A percentile compares a stretch with the other conserved stretches of the same genome.
Conservation (phyloP, 2,797 vertebrate species). For the Myripristis jacobus region DNA sequence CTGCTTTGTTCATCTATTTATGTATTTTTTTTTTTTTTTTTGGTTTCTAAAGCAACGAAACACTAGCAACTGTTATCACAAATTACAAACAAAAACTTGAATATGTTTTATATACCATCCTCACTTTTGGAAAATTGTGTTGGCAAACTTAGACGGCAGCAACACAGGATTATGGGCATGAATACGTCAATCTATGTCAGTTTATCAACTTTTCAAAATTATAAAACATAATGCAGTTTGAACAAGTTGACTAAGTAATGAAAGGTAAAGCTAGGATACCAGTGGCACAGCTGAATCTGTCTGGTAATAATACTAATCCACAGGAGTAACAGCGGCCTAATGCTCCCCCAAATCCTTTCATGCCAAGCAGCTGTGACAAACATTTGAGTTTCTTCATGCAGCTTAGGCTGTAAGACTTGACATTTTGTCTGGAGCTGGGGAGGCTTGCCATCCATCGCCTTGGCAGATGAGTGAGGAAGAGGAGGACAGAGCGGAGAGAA, state of each 20-base stretch:
- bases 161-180: neutral
- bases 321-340: conserved; percentile 59
- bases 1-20: neutral
- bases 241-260: conserved; percentile 24
- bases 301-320: conserved; percentile 63
- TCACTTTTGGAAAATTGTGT: neutral
- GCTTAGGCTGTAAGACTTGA: conserved; percentile 47
- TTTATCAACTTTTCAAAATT: neutral
- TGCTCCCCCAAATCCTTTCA: conserved; percentile 67
- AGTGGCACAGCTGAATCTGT: conserved; percentile 29
- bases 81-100: no score
- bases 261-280: conserved; percentile 28
- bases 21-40: no score
- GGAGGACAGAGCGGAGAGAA: conserved; percentile 43
- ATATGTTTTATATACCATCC: neutral
- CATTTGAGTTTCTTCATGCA: conserved; percentile 57
- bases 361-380: conserved; percentile 71
- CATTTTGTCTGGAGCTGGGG: conserved; percentile 30
- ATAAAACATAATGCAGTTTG: conserved; percentile 7
- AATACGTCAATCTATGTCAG: neutral
- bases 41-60: no score
- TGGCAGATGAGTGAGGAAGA: conserved; percentile 60
- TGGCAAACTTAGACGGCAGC: neutral
- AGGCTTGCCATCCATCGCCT: conserved; percentile 61
- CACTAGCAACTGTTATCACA: no score